These are phyloP conservation scores for Phortica okadai DNA, from an alignment of 2,888 invertebrate genomes.

Conservation along the genomic window DNA sequence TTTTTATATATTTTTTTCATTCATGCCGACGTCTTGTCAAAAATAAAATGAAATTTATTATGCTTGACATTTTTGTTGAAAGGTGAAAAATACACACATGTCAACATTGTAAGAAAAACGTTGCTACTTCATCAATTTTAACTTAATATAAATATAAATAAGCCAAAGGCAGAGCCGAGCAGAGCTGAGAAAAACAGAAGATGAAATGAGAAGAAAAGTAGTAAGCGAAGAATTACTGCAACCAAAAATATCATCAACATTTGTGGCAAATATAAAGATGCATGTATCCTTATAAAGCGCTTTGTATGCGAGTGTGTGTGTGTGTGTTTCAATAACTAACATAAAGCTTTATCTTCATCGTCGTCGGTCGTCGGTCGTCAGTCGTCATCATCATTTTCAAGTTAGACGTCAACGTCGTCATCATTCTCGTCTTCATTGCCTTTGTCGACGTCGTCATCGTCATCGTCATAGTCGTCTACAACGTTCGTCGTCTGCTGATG, in stretches of 20 bases:
- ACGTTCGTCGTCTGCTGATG: conserved; percentile 51
- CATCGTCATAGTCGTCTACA: background rate
- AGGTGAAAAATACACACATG: conserved; percentile 33
- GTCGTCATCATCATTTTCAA: background rate
- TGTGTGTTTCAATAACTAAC: background rate
- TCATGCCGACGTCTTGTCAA: background rate
- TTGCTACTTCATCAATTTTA: conserved; percentile 58
- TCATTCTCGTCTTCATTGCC: conserved; percentile 14
- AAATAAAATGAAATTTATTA: conserved; percentile 39
- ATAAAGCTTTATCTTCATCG: conserved; percentile 18
- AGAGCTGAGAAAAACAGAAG: background rate
- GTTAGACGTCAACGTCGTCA: background rate
- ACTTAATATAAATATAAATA: conserved; percentile 44
- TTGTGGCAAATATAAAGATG: background rate
- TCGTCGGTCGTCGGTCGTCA: background rate
- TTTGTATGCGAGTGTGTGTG: conserved; percentile 5
- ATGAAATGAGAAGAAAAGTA: background rate
- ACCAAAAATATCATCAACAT: background rate
- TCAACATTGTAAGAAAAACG: background rate
- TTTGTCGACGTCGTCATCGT: conserved; percentile 49
- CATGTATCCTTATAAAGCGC: background rate
- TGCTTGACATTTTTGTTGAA: conserved; percentile 47
- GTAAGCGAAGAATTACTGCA: background rate
- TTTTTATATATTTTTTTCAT: background rate
- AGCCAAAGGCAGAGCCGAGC: conserved; percentile 20